Conservation (phyloP, 2,888 invertebrate species). For the Megamerina dolium region DNA sequence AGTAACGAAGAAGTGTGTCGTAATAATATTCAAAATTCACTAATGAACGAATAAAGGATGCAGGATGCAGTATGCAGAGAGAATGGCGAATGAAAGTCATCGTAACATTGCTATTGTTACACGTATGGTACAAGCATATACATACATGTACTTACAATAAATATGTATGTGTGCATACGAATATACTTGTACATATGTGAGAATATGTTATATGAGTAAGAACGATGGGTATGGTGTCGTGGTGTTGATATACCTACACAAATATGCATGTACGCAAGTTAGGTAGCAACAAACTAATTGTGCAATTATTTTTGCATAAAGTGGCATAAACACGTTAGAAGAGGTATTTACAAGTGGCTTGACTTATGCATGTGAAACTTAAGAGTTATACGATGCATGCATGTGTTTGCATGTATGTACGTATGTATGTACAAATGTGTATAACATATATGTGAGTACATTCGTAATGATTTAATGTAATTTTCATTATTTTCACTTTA, state of each 20-base stretch:
- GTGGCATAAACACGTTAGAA: constrained; percentile 47
- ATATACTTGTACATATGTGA: constrained; percentile 4
- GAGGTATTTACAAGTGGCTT: constrained; percentile 44
- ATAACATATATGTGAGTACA: constrained; percentile 34
- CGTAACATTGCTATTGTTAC: too few relatives aligned
- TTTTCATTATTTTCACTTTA: constrained; percentile 39
- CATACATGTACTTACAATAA: not conserved
- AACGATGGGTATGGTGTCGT: too few relatives aligned
- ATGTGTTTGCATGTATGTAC: not conserved
- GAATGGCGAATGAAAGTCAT: too few relatives aligned
- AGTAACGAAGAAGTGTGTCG: too few relatives aligned
- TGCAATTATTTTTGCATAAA: constrained; percentile 48
- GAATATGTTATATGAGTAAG: too few relatives aligned
- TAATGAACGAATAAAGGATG: constrained; percentile 46
- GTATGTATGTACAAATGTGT: constrained; percentile 28
- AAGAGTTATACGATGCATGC: not conserved
- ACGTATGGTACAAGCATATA: too few relatives aligned
- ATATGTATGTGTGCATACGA: not conserved
- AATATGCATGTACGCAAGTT: too few relatives aligned
- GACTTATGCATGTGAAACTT: constrained; percentile 30
- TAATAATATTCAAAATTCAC: constrained; percentile 42
- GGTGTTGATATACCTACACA: too few relatives aligned
- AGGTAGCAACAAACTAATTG: constrained; percentile 45
- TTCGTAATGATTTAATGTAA: constrained; percentile 40
- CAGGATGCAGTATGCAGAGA: constrained; percentile 14